Evolutionary conservation across 1,140 invertebrate species (phyloP), one percentile per base, ranked within the genome.

Genomic region (Macrosteles quadrilineatus): DNA sequence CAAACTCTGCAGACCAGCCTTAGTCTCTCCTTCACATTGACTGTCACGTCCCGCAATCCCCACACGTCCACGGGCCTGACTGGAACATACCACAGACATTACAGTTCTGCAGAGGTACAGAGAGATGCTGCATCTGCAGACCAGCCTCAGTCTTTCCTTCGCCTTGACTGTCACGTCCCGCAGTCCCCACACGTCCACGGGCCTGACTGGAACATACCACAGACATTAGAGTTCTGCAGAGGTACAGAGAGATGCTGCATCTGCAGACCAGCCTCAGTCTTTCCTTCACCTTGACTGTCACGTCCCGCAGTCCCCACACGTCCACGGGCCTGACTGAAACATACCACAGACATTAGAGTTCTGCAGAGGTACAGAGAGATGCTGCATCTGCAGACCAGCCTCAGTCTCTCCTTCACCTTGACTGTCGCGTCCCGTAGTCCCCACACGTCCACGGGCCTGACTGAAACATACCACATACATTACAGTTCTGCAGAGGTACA

Each of bases 121-220:
- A n/a, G n/a, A n/a, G n/a, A n/a, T n/a, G n/a, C 74, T 78, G 36
- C 72, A 73, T 45, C 77, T 74, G 65, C 78, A 80, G n/a, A 77
- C 73, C 25, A 78, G 74, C 32, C 72, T 71, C 55, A 80, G 74
- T 66, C 69, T 72, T 25, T 73, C 71, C 66, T 73, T 73, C 9
- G 72, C 72, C 68, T 73, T 76, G 14, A 78, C 65, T 57, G 72
- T 75, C 0, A 75, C 72, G 69, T 80, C 77, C 23, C 70, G 67
- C 25, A 80, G 74, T 30, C 78, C 78, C 57, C 71, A 74, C 29
- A 79, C 77, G 11, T 73, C 72, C n/a, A 75, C 76, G 32, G 73
- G 73, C 55, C 73, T 72, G 50, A 77, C 78, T 79, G 73, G 12
- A 77, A 77, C 64, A 72, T 12, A 74, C 40, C 11, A 11, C 47